Evolutionary conservation across 2,113 vertebrate genomes (phyloP), one percentile per base, ranked within the genome.

Genomic region (Scortum barcoo): DNA sequence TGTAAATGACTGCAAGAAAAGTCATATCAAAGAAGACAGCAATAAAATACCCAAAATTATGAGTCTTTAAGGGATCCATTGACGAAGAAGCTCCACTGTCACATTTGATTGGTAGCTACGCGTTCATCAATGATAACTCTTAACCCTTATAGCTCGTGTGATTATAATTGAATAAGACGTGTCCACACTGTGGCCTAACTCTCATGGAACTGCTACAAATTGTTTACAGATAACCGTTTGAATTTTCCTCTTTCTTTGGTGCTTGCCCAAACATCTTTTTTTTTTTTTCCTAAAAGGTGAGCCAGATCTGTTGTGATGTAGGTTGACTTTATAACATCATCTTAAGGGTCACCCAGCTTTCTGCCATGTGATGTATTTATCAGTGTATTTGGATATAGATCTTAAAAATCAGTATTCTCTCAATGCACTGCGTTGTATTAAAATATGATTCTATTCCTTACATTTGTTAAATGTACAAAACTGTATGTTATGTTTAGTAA

Each of bases 161-260:
- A 80, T 70, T 33, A 81, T 40, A 76, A 58, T 63, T 38, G 16
- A 63, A 68, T 20, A 60, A 33, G 58, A 73, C 36, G 67, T 16
- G 36, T 72, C 51, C 44, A 82, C 71, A 61, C 53, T 84, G 80
- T 85, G 83, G 76, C 69, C 57, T 63, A 61, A 84, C 40, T 57
- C 63, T 83, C 75, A 80, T 63, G 73, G 53, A 71, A 73, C 65
- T 81, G 75, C 69, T 65, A 24, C 24, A 42, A 63, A 67, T 70
- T 91, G 86, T 93, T 94, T 90, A 91, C 67, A 85, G 86, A 72
- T 82, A 30, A 88, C 86, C 38, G 66, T 36, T 22, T 69, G 36
- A 48, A 36, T 58, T 74, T 71, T 60, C 28, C 66, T 26, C 68
- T 73, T 68, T 81, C 30, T 61, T 81, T 83, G 72, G 73, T 83